Conservation (phyloP, 2,113 vertebrate genomes). For the Phylloscopus trochiloides region DNA sequence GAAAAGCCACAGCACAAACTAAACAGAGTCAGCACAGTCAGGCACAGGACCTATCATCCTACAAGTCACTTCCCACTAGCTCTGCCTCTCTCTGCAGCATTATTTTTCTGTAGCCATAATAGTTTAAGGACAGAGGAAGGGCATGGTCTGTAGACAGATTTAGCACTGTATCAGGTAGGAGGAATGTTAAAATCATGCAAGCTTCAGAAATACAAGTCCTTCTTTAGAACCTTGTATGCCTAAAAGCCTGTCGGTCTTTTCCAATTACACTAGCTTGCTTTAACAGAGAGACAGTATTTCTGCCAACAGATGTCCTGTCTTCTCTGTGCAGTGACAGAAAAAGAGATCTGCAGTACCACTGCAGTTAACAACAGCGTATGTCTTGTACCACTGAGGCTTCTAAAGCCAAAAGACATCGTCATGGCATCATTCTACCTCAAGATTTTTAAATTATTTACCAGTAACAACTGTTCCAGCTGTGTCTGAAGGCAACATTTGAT, state of each 20-base stretch:
- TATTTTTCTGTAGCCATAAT: neutral
- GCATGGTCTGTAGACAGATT: neutral
- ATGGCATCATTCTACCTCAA: neutral
- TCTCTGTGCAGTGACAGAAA: neutral
- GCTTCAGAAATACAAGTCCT: neutral
- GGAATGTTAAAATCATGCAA: neutral
- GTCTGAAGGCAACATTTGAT: neutral
- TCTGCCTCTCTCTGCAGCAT: neutral
- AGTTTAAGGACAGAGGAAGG: neutral
- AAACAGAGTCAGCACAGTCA: neutral
- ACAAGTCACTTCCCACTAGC: neutral
- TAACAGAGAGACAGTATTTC: neutral
- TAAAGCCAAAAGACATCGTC: neutral
- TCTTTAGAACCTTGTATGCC: neutral
- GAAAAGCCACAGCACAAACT: neutral
- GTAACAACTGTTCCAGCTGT: neutral
- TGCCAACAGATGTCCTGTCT: neutral
- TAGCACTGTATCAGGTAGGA: neutral
- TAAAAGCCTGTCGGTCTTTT: neutral
- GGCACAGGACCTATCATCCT: neutral
- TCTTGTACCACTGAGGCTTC: neutral
- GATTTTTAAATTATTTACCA: neutral
- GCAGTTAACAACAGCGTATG: neutral
- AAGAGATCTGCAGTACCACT: neutral
- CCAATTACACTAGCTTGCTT: neutral